Evolutionary conservation across 1,140 invertebrate species (phyloP).

Genomic region (Euschistus heros): DNA sequence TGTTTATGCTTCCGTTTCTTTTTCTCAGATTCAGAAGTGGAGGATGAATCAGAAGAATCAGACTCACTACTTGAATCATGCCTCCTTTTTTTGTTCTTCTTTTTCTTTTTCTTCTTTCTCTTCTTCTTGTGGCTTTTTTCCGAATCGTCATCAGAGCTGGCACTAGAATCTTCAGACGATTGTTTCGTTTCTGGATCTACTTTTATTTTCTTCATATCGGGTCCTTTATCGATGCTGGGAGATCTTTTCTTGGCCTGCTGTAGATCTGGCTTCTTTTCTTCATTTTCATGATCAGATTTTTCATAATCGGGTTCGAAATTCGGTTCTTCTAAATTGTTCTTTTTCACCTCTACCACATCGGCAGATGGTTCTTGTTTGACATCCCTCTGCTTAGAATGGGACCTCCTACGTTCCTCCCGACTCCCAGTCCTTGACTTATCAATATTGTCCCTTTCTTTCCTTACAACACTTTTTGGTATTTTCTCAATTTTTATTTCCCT

Average conservation of each 20-base stretch:
- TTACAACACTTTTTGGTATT: constrained; percentile 20
- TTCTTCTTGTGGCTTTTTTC: constrained; percentile 28
- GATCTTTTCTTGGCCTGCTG: constrained; percentile 1
- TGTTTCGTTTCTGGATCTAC: constrained; percentile 18
- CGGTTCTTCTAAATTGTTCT: constrained; percentile 22
- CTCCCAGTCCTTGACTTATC: constrained; percentile 22
- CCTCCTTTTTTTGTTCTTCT: constrained; percentile 27
- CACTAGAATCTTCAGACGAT: constrained; percentile 17
- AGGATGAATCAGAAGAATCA: constrained; percentile 28
- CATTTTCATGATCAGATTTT: constrained; percentile 13
- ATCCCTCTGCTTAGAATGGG: constrained; percentile 13
- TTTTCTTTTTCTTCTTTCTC: constrained; percentile 29
- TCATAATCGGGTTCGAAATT: constrained; percentile 27
- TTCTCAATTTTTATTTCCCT: constrained; percentile 21
- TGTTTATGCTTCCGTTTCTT: constrained; percentile 30
- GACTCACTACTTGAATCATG: constrained; percentile 28
- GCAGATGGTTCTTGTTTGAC: not conserved
- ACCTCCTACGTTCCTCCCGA: constrained; percentile 24
- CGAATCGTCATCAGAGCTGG: constrained; percentile 21
- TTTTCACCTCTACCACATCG: not conserved
- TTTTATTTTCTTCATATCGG: constrained; percentile 23
- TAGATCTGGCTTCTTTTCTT: not conserved
- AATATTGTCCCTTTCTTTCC: constrained; percentile 17
- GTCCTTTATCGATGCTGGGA: not conserved
- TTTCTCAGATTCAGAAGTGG: constrained; percentile 27